Evolutionary conservation across 2,113 vertebrate genomes (phyloP).

Genomic region (Capreolus pygargus): DNA sequence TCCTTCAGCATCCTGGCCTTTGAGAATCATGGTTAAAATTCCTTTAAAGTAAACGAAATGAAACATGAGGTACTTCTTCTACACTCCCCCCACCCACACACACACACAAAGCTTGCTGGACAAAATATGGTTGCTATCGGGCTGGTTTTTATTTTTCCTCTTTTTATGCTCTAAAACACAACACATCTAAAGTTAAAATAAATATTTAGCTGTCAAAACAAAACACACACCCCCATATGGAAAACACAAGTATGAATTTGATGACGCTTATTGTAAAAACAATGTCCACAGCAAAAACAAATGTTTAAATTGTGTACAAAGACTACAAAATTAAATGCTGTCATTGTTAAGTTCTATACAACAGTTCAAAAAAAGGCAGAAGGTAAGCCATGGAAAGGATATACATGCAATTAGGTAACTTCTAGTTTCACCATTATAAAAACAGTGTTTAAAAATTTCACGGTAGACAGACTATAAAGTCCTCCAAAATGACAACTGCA

Average conservation of each 20-base stretch:
- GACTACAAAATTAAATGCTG: neutral
- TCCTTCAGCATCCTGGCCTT: constrained; percentile 32
- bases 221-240: neutral
- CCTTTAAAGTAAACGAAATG: constrained; percentile 74
- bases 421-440: neutral
- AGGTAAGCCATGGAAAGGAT: neutral
- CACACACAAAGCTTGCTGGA: constrained; percentile 50
- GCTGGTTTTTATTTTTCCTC: neutral
- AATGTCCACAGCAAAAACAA: constrained; percentile 47
- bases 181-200: constrained; percentile 49
- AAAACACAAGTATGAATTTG: constrained; percentile 51
- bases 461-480: neutral
- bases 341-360: neutral
- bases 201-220: constrained; percentile 64
- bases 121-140: constrained; percentile 49
- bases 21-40: constrained; percentile 76
- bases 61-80: constrained; percentile 72
- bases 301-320: constrained; percentile 36
- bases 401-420: neutral
- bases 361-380: neutral
- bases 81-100: neutral
- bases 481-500: constrained; percentile 15
- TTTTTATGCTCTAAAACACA: constrained; percentile 48
- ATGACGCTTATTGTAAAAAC: constrained; percentile 14
- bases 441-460: neutral